Conservation (phyloP, 2,113 vertebrate genomes). For the Nanorana parkeri region DNA sequence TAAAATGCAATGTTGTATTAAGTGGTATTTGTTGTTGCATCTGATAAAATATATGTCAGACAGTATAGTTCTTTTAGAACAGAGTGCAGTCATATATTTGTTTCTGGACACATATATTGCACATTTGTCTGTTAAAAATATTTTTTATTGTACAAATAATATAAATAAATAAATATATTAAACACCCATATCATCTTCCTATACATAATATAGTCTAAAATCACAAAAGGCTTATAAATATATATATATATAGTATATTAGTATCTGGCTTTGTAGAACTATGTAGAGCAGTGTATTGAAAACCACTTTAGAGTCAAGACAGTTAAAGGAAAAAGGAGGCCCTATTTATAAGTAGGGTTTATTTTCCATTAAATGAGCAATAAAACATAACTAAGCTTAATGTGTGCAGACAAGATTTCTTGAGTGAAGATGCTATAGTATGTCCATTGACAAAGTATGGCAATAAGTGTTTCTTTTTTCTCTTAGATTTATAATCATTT, state of each 20-base stretch:
- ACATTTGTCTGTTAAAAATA: too few species aligned
- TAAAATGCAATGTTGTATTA: background rate
- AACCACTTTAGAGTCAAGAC: slow-evolving; percentile 1
- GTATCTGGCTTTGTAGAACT: background rate
- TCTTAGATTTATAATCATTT: background rate
- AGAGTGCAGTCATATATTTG: background rate
- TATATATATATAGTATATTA: too few species aligned
- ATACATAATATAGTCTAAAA: too few species aligned
- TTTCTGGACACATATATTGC: too few species aligned
- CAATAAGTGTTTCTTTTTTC: background rate
- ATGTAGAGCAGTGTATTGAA: background rate
- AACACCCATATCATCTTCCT: too few species aligned
- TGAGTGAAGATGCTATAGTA: slow-evolving; percentile 11
- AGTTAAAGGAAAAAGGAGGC: slow-evolving; percentile 19
- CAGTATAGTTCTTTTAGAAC: background rate
- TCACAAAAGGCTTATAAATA: too few species aligned
- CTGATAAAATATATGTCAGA: background rate
- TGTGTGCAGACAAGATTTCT: background rate
- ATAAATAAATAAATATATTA: too few species aligned
- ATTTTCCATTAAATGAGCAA: slow-evolving; percentile 31
- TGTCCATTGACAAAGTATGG: slow-evolving; percentile 29
- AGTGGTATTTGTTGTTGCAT: background rate
- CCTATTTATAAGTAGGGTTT: slow-evolving; percentile 13
- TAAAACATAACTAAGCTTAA: slow-evolving; percentile 6
- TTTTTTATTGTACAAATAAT: too few species aligned